These are phyloP conservation scores for Standfussiana lucernea DNA, from an alignment of 2,888 invertebrate genomes.

Conservation along the genomic window DNA sequence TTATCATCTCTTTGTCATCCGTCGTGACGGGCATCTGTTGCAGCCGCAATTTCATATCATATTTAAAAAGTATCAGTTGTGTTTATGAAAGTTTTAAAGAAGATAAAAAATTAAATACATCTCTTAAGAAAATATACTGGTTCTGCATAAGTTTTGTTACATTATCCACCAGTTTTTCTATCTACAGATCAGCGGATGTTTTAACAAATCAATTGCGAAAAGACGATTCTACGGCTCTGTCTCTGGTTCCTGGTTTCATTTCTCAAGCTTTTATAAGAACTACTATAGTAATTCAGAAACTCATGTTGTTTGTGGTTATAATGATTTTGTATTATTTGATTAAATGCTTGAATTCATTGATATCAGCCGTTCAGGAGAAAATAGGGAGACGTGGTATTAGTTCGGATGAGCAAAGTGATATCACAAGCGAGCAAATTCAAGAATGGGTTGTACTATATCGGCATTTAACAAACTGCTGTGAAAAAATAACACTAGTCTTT, in stretches of 20 bases:
- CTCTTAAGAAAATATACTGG: not conserved
- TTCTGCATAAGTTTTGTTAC: not conserved
- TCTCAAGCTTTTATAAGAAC: constrained; percentile 3
- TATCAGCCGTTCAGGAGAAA: not conserved
- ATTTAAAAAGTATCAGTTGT: not conserved
- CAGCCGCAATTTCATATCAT: constrained; percentile 8
- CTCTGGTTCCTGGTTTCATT: not conserved
- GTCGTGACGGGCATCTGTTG: not conserved
- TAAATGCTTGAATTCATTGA: constrained; percentile 2
- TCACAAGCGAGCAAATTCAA: constrained; percentile 23
- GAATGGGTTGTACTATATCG: constrained; percentile 25
- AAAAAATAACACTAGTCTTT: not conserved
- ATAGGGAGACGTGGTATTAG: not conserved
- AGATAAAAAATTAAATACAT: not conserved
- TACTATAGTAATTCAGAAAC: not conserved
- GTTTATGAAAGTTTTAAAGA: constrained; percentile 1
- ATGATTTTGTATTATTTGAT: constrained; percentile 4
- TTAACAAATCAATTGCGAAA: not conserved
- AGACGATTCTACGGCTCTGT: not conserved
- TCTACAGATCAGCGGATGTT: not conserved
- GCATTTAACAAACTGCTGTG: constrained; percentile 14
- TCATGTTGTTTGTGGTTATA: not conserved
- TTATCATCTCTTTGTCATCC: not conserved
- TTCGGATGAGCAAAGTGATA: not conserved
- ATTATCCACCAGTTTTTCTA: not conserved